Base-by-base conservation (phyloP, 2,888 invertebrate species). In the Ichneumon xanthorius region DNA sequence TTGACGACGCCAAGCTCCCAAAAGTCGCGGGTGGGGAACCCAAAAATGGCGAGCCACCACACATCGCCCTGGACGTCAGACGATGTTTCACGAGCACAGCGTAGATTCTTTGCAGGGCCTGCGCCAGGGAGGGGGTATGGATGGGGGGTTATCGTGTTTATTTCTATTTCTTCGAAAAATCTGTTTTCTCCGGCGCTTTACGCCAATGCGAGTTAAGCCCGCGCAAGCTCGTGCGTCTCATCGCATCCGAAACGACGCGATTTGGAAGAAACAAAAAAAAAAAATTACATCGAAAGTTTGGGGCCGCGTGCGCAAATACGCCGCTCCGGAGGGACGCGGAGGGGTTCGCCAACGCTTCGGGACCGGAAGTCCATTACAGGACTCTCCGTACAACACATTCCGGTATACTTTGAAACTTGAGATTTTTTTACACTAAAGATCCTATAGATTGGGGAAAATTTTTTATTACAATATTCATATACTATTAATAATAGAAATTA, bases 21-120 rank as follows among this genome's bases (percentile, higher is more conserved):
- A 85, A 88, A 82, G 72, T 87, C 82, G 81, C 89, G 90, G 92
- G 93, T 92, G 93, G 94, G 94, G 94, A 93, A 91, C 91, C 94
- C 94, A 94, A 94, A 94, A 94, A 94, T 94, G 94, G 94, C 93
- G 92, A 91, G 92, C 90, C 91, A 89, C 81, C 87, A 84, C 77
- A 58, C 55, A 68, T 68, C 78, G 72, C 68, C 80, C 80, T 80
- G 86, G 67, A 80, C 82, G 85, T 82, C 85, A 82, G 50, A 61
- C 67, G 58, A 37, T n/a, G 81, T 79, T 82, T 84, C 71, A 78
- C 80, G 75, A 61, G 30, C 16, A 5, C 5, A 33, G 30, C 61
- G 75, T 75, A 73, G 78, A 53, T 80, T 78, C 68, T 14, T 63
- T 30, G 61, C 61, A 33, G 61, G 33, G 61, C 61, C n/a, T 16